phyloP scores from a whole-genome alignment of 2,113 vertebrate species.

The Hyperoodon ampullatus region DNA sequence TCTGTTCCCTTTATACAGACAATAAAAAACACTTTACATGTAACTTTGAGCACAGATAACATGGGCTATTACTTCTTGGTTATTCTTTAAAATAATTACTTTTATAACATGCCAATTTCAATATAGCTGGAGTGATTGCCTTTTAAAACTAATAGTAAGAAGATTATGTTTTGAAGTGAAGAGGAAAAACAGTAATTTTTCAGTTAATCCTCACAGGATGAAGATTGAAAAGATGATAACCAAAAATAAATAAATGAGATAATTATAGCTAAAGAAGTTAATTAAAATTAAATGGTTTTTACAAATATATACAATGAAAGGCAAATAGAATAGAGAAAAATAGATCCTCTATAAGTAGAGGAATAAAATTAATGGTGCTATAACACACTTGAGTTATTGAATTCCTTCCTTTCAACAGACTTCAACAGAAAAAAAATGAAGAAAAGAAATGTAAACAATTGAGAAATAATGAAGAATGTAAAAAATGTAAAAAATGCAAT shows the following conservation, averaged over 20 bases:
- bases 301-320: slow-evolving; percentile 18
- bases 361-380: slow-evolving; percentile 50
- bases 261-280: slow-evolving; percentile 47
- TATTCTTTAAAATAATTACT: not conserved
- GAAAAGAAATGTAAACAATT: slow-evolving; percentile 47
- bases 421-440: slow-evolving; percentile 27
- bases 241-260: slow-evolving; percentile 58
- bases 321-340: slow-evolving; percentile 46
- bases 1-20: not conserved
- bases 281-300: slow-evolving; percentile 56
- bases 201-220: not conserved
- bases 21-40: not conserved
- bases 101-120: not conserved
- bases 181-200: not conserved
- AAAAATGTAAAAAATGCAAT: not conserved
- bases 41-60: not conserved
- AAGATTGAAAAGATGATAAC: not conserved
- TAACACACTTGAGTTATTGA: slow-evolving; percentile 28
- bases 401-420: not conserved
- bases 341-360: not conserved
- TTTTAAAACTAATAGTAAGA: slow-evolving; percentile 23
- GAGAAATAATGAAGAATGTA: slow-evolving; percentile 16
- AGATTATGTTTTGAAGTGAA: slow-evolving; percentile 11
- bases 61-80: not conserved
- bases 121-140: not conserved